Base-by-base conservation (phyloP, 2,888 invertebrate species). In the Tiphia femorata region DNA sequence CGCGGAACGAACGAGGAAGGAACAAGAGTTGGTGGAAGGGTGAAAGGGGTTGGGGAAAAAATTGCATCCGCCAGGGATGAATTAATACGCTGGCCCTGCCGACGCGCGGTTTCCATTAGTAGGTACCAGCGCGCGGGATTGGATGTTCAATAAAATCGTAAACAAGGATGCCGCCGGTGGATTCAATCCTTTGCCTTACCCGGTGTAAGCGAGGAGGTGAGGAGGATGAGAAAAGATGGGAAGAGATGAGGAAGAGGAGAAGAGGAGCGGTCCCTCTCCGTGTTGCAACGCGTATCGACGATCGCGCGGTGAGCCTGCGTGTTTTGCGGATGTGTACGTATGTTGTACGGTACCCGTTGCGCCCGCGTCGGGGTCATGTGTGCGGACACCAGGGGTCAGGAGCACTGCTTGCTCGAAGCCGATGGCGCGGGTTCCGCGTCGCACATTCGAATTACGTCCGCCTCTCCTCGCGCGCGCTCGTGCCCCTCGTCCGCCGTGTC, bases 281-380 rank as follows among this genome's bases (percentile, higher is more conserved):
- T 48, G 35, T 41, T 23, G n/a, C n/a, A 35, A 42, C 50, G 50
- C 47, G 52, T 42, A 43, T 17, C 46, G 33, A 49, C 49, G 68
- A 52, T 47, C 37, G 61, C 49, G 23, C 49, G 49, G 58, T 65
- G n/a, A n/a, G n/a, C n/a, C n/a, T 65, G 67, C 67, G 69, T 69
- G 67, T 65, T 58, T 41, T 33, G 46, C 61, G 42, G n/a, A n/a
- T n/a, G n/a, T n/a, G n/a, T n/a, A n/a, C n/a, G n/a, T n/a, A n/a
- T n/a, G n/a, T 30, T 48, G 48, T 65, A 69, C 50, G 49, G 62
- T 53, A 59, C 23, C 41, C 42, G 46, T 59, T 48, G 44, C 44
- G 46, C n/a, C n/a, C n/a, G n/a, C n/a, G n/a, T n/a, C n/a, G 56
- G 42, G 65, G 62, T 68, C 67, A 57, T 49, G 54, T 48, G 49